A percentile compares a stretch with the other conserved stretches of the same genome.
Conservation (phyloP, 2,113 vertebrate species). For the Indicator indicator region DNA sequence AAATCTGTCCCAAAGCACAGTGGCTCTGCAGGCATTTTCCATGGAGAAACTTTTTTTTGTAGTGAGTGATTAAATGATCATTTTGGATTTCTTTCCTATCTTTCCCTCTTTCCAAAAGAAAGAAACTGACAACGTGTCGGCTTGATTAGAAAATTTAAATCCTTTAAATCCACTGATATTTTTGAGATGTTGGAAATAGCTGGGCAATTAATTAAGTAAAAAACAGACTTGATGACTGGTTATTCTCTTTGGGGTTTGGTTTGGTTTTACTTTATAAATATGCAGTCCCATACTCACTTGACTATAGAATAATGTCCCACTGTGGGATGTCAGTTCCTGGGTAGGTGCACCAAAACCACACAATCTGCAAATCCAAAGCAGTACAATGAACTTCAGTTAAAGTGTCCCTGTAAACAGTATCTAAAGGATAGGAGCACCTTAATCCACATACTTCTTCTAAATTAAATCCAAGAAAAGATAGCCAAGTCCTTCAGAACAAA, state of each 20-base stretch:
- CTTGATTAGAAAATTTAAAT: neutral
- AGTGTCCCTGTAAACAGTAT: neutral
- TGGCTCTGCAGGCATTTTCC: neutral
- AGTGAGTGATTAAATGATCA: neutral
- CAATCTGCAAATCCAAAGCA: neutral
- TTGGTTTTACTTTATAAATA: neutral
- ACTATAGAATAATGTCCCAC: rapidly evolving
- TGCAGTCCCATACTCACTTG: rapidly evolving
- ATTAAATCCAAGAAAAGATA: neutral
- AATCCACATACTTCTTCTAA: too few relatives aligned
- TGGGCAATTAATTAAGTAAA: neutral
- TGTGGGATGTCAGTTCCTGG: rapidly evolving
- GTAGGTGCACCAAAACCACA: neutral
- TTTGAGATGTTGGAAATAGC: neutral
- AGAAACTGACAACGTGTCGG: neutral
- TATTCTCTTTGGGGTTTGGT: neutral
- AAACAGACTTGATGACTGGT: rapidly evolving
- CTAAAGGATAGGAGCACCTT: neutral
- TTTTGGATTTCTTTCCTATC: neutral
- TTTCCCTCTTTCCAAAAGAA: neutral
- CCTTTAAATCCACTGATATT: neutral
- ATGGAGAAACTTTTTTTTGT: neutral
- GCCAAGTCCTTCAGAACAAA: neutral
- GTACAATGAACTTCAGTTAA: neutral
- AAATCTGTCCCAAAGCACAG: neutral